A percentile compares a stretch with the other conserved stretches of the same genome.
These are phyloP conservation scores for Brachirus orientalis DNA, from an alignment of 2,113 vertebrate genomes.

Conservation along the genomic window DNA sequence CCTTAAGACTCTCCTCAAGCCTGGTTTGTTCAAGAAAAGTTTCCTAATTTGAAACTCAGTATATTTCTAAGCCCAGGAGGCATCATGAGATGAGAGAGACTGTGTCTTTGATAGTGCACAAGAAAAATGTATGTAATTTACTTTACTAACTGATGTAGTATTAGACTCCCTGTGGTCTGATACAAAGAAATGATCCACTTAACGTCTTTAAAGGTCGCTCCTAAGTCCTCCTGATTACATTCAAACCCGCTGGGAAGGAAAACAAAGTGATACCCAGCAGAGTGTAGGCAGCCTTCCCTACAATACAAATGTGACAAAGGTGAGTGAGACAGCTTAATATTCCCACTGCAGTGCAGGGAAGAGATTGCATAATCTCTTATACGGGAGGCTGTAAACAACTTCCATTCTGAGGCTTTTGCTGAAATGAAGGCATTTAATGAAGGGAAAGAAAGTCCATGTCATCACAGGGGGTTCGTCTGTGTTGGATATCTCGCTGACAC, in stretches of 20 bases:
- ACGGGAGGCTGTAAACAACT: conserved; percentile 36
- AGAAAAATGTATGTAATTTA: background rate
- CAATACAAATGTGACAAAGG: conserved; percentile 30
- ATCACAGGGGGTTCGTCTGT: conserved; percentile 32
- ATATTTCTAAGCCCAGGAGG: background rate
- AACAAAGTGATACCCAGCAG: background rate
- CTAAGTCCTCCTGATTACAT: conserved; percentile 19
- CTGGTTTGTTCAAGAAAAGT: too few species aligned
- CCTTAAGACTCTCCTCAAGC: too few species aligned
- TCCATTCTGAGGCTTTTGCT: conserved; percentile 14
- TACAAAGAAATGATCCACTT: conserved; percentile 22
- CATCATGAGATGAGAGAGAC: background rate
- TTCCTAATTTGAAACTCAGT: too few species aligned
- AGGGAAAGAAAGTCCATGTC: conserved; percentile 7
- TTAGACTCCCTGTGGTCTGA: conserved; percentile 6
- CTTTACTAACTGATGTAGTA: background rate
- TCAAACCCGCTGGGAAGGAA: conserved; percentile 10
- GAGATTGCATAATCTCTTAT: conserved; percentile 40
- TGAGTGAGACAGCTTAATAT: conserved; percentile 44
- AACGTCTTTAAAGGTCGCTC: conserved; percentile 4
- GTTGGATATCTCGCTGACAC: conserved; percentile 17
- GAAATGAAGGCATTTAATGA: conserved; percentile 33
- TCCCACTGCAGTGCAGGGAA: conserved; percentile 29
- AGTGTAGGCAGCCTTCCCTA: background rate
- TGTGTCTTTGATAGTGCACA: background rate